Percentiles rank a stretch among this genome's conserved stretches.
These are phyloP conservation scores for Drosophila rhopaloa DNA, from an alignment of 1,140 invertebrate species.

Conservation along the genomic window DNA sequence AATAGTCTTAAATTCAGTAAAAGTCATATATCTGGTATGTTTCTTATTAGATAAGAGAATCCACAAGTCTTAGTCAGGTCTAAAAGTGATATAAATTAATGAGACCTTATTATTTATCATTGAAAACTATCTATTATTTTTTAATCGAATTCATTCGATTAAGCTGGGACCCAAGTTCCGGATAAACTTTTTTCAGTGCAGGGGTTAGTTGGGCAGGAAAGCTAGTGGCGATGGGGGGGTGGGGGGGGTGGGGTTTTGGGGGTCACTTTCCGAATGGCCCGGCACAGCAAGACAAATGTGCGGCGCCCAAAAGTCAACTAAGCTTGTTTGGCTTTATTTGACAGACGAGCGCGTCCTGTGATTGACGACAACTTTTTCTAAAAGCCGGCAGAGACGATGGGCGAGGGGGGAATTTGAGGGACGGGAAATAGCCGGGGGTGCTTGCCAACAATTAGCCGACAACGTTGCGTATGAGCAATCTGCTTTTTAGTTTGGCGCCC, in stretches of 20 bases:
- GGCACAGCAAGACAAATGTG: constrained; percentile 62
- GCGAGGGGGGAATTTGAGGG: neutral
- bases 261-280: constrained; percentile 13
- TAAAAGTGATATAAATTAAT: no score
- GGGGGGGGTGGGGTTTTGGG: no score
- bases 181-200: neutral
- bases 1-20: no score
- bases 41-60: no score
- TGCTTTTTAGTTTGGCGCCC: neutral
- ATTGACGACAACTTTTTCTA: constrained; percentile 65
- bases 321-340: constrained; percentile 73
- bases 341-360: constrained; percentile 62
- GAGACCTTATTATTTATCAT: no score
- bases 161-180: neutral
- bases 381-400: constrained; percentile 16
- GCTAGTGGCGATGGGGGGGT: neutral
- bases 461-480: constrained; percentile 39
- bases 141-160: no score
- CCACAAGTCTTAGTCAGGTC: no score
- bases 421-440: neutral
- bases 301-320: constrained; percentile 69
- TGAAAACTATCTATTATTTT: no score
- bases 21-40: no score
- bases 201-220: neutral
- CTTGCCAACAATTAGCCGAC: constrained; percentile 39